Evolutionary conservation across 1,140 invertebrate genomes (phyloP), one percentile per base, ranked within the genome.

Genomic region (Ostrea edulis): DNA sequence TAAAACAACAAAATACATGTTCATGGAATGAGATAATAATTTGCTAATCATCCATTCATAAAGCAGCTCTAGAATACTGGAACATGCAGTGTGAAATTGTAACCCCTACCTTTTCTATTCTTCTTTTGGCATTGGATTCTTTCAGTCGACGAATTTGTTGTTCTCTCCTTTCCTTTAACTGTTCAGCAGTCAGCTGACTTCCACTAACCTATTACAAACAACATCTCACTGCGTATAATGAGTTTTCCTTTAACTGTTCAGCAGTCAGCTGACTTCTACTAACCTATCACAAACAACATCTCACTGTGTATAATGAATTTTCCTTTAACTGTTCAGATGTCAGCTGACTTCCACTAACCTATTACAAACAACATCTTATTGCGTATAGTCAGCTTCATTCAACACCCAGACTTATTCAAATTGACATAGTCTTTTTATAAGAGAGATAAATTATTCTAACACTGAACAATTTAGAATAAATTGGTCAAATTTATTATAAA

Each of bases 241-340:
- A 44, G 35, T 97, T 96, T 94, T 98, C 97, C 93, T 97, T 97
- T 94, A 98, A 97, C 93, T 98, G 97, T 93, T 98, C 97, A 29
- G 94, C 90, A 25, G 93, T 94, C 53, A 95, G 95, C 86, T 95
- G 95, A 87, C 94, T 95, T 22, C 95, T 90, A 85, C 96, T 95
- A n/a, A 87, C 62, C 92, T 93, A 87, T 12, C 5, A 44, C 35
- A 44, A 44, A 44, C 35, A 44, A 44, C 35, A 44, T 44, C 35
- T 44, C 5, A 44, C 35, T 2, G 35, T 2, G 35, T 44, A 44
- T 44, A 44, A 44, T 44, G 2, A 44, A 5, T 97, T 96, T 94
- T 98, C 97, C 93, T 97, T 97, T 94, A 98, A 97, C 93, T 98
- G 97, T 93, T 98, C 97, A 29, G 94, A 90, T 25, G 93, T 94